Percentiles rank a stretch among this genome's conserved stretches.
phyloP scores from a whole-genome alignment of 2,888 invertebrate genomes.

The Catocala sponsa region DNA sequence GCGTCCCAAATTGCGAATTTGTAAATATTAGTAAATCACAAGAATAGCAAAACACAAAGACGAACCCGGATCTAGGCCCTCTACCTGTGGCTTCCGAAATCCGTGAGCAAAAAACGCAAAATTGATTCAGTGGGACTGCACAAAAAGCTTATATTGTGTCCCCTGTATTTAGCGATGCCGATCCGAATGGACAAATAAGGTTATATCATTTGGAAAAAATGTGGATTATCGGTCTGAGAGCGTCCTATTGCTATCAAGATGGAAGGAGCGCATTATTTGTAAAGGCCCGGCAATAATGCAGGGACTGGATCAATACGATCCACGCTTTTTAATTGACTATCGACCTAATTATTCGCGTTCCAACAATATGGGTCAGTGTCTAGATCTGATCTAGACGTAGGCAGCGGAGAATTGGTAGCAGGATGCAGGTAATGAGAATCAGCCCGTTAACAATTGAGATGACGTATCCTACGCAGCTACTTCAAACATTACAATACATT shows the following conservation, averaged over 20 bases:
- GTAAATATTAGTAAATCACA: constrained; percentile 81
- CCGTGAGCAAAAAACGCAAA: constrained; percentile 78
- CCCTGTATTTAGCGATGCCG: constrained; percentile 82
- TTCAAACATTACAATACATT: constrained; percentile 27
- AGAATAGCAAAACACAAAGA: constrained; percentile 74
- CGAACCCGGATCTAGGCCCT: constrained; percentile 82
- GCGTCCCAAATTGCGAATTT: constrained; percentile 81
- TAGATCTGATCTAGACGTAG: constrained; percentile 60
- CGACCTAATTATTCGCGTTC: constrained; percentile 71
- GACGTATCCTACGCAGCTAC: constrained; percentile 49
- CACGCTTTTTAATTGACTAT: constrained; percentile 71
- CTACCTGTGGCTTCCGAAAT: constrained; percentile 88
- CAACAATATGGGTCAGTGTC: constrained; percentile 79
- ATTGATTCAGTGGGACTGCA: constrained; percentile 79
- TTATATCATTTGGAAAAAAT: constrained; percentile 81
- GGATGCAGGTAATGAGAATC: constrained; percentile 76
- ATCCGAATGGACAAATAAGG: constrained; percentile 80
- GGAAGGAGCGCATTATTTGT: constrained; percentile 30
- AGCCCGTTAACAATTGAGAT: constrained; percentile 53
- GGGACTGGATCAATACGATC: constrained; percentile 58
- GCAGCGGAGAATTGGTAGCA: constrained; percentile 63
- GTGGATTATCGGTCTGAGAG: constrained; percentile 75
- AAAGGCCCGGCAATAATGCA: constrained; percentile 47
- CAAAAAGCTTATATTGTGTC: constrained; percentile 80
- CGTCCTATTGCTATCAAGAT: constrained; percentile 49